Percentiles rank a stretch among this genome's conserved stretches.
Conservation (phyloP, 2,888 invertebrate species). For the Sepiola atlantica region DNA sequence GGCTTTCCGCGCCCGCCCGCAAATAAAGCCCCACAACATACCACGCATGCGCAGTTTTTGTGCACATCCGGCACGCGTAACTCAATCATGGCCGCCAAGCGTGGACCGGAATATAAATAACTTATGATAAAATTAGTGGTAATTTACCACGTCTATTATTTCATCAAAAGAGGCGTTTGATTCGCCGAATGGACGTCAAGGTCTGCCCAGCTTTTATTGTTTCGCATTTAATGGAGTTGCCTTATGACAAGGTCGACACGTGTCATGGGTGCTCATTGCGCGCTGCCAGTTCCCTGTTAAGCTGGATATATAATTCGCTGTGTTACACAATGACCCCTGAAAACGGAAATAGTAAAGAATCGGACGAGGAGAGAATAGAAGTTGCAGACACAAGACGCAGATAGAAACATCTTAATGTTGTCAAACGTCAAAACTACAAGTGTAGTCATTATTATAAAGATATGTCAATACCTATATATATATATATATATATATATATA, state of each 20-base stretch:
- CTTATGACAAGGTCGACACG: neutral
- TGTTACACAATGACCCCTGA: too few species aligned
- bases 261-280: neutral
- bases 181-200: neutral
- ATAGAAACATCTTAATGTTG: too few species aligned
- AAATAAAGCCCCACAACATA: neutral
- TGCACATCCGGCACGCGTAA: neutral
- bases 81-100: neutral
- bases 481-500: too few species aligned
- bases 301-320: too few species aligned
- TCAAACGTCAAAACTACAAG: too few species aligned
- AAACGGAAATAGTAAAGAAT: too few species aligned
- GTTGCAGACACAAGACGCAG: too few species aligned
- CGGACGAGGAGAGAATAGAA: too few species aligned
- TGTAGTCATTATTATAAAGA: too few species aligned
- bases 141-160: neutral
- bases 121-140: neutral
- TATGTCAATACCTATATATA: too few species aligned
- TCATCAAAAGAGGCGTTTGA: conserved; percentile 11
- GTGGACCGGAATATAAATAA: neutral
- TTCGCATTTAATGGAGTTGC: neutral
- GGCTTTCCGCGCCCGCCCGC: neutral
- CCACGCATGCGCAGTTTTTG: neutral
- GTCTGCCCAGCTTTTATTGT: neutral
- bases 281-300: neutral